These are phyloP conservation scores for Chaenocephalus aceratus DNA, from an alignment of 2,113 vertebrate genomes.

Conservation along the genomic window DNA sequence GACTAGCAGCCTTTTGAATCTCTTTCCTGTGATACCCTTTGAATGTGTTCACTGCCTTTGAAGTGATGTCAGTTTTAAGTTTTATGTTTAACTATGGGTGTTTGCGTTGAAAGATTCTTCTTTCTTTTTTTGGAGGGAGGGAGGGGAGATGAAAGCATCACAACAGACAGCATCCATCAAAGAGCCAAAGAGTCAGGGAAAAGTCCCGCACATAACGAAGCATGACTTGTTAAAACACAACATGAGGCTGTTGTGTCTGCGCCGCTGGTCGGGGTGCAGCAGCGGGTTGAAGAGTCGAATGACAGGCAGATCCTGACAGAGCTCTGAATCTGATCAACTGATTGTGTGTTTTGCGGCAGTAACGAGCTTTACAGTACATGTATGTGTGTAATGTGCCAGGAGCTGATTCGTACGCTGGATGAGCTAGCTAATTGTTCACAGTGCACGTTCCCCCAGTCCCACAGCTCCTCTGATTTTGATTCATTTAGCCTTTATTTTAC, in stretches of 20 bases:
- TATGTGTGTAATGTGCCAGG: slow-evolving; percentile 62
- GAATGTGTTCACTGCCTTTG: slow-evolving; percentile 77
- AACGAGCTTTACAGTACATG: slow-evolving; percentile 81
- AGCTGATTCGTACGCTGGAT: slow-evolving; percentile 74
- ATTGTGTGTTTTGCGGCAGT: slow-evolving; percentile 65
- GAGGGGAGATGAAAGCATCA: slow-evolving; percentile 69
- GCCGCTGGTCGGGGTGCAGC: slow-evolving; percentile 43
- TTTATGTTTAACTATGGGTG: slow-evolving; percentile 78
- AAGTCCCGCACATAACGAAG: slow-evolving; percentile 64
- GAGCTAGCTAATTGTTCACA: slow-evolving; percentile 76
- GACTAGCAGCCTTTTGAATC: slow-evolving; percentile 76
- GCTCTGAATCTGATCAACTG: slow-evolving; percentile 63
- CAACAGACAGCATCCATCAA: slow-evolving; percentile 72
- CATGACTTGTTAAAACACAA: slow-evolving; percentile 68
- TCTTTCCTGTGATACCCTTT: slow-evolving; percentile 78
- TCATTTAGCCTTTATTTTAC: slow-evolving; percentile 81
- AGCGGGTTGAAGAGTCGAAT: slow-evolving; percentile 56
- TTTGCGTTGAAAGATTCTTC: slow-evolving; percentile 65
- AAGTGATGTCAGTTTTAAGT: slow-evolving; percentile 81
- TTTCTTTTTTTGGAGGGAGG: slow-evolving; percentile 8
- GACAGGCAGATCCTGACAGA: slow-evolving; percentile 59
- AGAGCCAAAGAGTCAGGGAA: slow-evolving; percentile 59
- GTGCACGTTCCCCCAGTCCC: slow-evolving; percentile 67
- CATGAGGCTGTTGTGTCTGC: slow-evolving; percentile 43
- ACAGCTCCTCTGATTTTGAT: slow-evolving; percentile 76